Base-by-base conservation (phyloP, 2,797 vertebrate species). In the Trachops cirrhosus region DNA sequence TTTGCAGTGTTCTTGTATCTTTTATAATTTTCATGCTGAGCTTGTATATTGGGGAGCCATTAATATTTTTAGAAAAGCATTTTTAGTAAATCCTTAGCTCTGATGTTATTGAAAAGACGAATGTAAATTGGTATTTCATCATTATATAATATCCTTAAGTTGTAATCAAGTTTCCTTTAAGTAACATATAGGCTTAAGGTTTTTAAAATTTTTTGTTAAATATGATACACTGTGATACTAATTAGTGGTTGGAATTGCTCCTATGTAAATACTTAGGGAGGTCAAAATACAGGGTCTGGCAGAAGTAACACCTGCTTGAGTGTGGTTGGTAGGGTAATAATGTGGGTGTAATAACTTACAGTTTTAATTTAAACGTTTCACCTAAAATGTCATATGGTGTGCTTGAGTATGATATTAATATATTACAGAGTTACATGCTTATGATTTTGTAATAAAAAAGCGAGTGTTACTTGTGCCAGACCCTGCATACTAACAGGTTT, bases 111-210 rank as follows among this genome's bases (percentile, higher is more conserved):
- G 78, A 95, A 94, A 48, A 77, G 24, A 41, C 68, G 12, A 90
- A 12, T 34, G 24, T 78, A 86, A n/a, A 71, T 68, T 82, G 62
- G 26, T 86, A 73, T 62, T 86, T 64, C 24, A 91, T 54, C 37
- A 18, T 91, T 80, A 74, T 32, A 71, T 96, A 80, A 74, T 88
- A 84, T 41, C 89, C 64, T 91, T 90, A 78, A 83, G n/a, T 44
- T 77, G 80, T 94, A n/a, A 67, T 70, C 18, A 90, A 21, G 29
- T 93, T 93, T 91, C 39, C 22, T 83, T 71, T 37, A 70, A 14
- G 46, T 29, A 86, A 21, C 9, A 67, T 75, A 52, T 57, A 95
- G 39, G 67, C 62, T 50, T 77, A 83, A 59, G 34, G 5, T 3
- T 64, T 77, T 71, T 77, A 71, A 89, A 77, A 87, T 74, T 37